Percentiles rank a stretch among this genome's conserved stretches.
Evolutionary conservation across 2,888 invertebrate genomes (phyloP).

Genomic region (Tinea pellionella): DNA sequence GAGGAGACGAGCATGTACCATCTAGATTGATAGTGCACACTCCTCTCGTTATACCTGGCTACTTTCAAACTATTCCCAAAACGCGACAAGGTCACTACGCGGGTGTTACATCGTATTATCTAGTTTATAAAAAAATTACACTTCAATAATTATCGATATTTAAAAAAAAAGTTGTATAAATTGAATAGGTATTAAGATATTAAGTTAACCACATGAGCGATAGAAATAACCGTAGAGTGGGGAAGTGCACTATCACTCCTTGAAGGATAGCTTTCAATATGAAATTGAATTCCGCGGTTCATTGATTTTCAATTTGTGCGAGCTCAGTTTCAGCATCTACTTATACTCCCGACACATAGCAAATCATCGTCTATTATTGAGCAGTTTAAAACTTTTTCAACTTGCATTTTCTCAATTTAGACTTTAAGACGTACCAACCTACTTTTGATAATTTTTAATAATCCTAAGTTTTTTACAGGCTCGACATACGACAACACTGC

Average conservation of each 20-base stretch:
- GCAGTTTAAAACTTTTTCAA: background rate
- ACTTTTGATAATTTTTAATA: too few relatives aligned
- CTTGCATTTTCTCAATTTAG: background rate
- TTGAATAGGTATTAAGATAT: background rate
- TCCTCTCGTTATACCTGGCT: too few relatives aligned
- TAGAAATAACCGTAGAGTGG: background rate
- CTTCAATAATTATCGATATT: too few relatives aligned
- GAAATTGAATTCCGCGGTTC: conserved; percentile 76
- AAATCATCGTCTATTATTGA: conserved; percentile 7
- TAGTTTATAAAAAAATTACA: too few relatives aligned
- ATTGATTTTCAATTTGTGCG: conserved; percentile 72
- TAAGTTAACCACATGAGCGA: background rate
- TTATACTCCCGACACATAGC: background rate
- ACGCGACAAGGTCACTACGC: too few relatives aligned
- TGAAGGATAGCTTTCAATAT: conserved; percentile 71
- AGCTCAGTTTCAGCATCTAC: conserved; percentile 58
- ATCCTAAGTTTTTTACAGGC: too few relatives aligned
- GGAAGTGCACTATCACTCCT: conserved; percentile 19
- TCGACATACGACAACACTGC: too few relatives aligned
- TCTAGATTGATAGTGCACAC: too few relatives aligned
- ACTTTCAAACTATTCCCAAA: too few relatives aligned
- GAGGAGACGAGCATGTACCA: too few relatives aligned
- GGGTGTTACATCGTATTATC: too few relatives aligned
- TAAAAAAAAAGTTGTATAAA: background rate
- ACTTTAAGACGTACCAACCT: background rate